A percentile compares a stretch with the other conserved stretches of the same genome.
Evolutionary conservation across 2,888 invertebrate genomes (phyloP).

Genomic region (Myopa tessellatipennis): DNA sequence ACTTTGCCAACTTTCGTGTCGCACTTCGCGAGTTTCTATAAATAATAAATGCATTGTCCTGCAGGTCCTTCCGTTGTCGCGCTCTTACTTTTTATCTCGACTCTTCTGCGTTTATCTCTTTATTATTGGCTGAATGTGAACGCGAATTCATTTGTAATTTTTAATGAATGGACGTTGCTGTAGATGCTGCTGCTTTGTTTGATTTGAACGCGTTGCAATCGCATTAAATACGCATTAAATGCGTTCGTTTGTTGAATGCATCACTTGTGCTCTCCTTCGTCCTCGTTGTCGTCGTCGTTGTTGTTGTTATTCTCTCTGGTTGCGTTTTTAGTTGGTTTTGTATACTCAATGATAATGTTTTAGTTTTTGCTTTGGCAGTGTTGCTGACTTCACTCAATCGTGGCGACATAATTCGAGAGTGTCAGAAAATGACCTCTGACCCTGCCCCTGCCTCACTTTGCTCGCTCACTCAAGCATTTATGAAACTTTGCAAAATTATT

Average conservation of each 20-base stretch:
- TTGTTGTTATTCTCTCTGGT: neutral
- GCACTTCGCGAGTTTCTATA: constrained; percentile 32
- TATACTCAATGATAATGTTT: neutral
- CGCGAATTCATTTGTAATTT: constrained; percentile 22
- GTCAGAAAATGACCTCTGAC: neutral
- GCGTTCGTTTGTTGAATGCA: neutral
- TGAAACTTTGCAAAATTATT: too few relatives aligned
- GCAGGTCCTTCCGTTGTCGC: neutral
- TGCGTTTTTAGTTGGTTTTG: too few relatives aligned
- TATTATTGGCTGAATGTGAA: constrained; percentile 13
- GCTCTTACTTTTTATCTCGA: neutral
- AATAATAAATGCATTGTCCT: constrained; percentile 32
- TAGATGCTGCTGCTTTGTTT: neutral
- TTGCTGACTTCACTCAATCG: neutral
- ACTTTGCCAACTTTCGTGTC: constrained; percentile 32
- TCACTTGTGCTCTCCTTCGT: neutral
- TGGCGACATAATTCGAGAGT: neutral
- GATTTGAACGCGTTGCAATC: constrained; percentile 1
- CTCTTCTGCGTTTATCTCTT: constrained; percentile 28
- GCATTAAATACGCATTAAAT: constrained; percentile 25
- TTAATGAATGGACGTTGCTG: constrained; percentile 25
- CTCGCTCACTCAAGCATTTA: too few relatives aligned
- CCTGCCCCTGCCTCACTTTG: too few relatives aligned
- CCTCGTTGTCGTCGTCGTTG: neutral
- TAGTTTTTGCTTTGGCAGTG: neutral